phyloP scores from a whole-genome alignment of 1,140 invertebrate species.

The Coelopa frigida region DNA sequence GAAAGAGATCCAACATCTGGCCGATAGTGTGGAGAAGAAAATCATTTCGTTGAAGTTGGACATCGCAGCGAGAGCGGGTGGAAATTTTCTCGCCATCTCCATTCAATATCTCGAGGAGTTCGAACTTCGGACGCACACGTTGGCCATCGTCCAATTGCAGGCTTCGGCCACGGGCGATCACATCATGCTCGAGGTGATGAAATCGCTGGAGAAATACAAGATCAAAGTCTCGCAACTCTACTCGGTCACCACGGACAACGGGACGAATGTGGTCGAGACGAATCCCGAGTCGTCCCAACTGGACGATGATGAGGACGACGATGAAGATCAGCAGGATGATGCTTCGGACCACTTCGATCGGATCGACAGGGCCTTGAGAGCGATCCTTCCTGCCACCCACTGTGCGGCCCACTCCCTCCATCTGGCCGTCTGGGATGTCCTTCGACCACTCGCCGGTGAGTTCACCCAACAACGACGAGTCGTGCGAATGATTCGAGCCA shows the following conservation, averaged over 20 bases:
- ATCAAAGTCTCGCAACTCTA: constrained; percentile 1
- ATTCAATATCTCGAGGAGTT: constrained; percentile 7
- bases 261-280: constrained; percentile 1
- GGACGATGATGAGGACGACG: neutral
- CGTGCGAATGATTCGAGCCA: neutral
- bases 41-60: constrained; percentile 3
- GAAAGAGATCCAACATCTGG: no score
- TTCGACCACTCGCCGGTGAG: neutral
- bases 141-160: constrained; percentile 5
- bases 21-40: constrained; percentile 5
- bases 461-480: neutral
- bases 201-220: neutral
- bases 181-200: constrained; percentile 5
- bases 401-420: constrained; percentile 1
- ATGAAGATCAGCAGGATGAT: neutral
- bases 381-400: neutral
- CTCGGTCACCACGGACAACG: neutral
- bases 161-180: neutral
- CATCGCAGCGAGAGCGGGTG: neutral
- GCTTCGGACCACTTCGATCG: neutral
- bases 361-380: neutral
- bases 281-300: neutral
- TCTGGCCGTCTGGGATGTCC: neutral
- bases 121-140: neutral
- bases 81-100: constrained; percentile 1